phyloP scores from a whole-genome alignment of 2,113 vertebrate species.

The Platichthys flesus region DNA sequence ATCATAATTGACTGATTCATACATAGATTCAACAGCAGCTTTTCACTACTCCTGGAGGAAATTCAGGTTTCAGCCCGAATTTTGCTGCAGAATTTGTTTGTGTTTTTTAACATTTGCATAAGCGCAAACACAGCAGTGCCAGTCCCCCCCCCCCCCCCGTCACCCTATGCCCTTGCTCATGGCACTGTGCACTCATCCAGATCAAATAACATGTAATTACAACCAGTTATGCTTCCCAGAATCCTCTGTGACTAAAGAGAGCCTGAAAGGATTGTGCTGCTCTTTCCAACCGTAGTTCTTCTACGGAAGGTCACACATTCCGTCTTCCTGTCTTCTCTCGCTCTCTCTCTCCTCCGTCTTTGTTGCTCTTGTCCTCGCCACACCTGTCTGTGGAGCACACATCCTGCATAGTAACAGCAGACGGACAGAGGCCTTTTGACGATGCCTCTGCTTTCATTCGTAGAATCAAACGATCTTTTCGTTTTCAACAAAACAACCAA shows the following conservation, averaged over 20 bases:
- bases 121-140: constrained; percentile 7
- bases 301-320: constrained; percentile 56
- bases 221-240: constrained; percentile 54
- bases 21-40: not conserved
- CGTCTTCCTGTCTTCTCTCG: constrained; percentile 2
- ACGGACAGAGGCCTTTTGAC: not conserved
- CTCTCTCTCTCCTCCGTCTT: not conserved
- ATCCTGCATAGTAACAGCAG: not conserved
- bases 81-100: not conserved
- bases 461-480: not conserved
- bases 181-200: constrained; percentile 47
- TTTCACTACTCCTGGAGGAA: not conserved
- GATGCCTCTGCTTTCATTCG: no score
- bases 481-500: not conserved
- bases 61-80: not conserved
- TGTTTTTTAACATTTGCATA: not conserved
- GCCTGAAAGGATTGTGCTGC: constrained; percentile 48
- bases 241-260: constrained; percentile 48
- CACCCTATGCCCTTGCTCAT: constrained; percentile 27
- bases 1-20: no score
- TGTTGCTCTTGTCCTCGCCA: constrained; percentile 4
- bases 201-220: constrained; percentile 69
- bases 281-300: constrained; percentile 49
- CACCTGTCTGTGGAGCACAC: not conserved
- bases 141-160: not conserved